Evolutionary conservation across 2,888 invertebrate species (phyloP).

Genomic region (Desoria tigrina): DNA sequence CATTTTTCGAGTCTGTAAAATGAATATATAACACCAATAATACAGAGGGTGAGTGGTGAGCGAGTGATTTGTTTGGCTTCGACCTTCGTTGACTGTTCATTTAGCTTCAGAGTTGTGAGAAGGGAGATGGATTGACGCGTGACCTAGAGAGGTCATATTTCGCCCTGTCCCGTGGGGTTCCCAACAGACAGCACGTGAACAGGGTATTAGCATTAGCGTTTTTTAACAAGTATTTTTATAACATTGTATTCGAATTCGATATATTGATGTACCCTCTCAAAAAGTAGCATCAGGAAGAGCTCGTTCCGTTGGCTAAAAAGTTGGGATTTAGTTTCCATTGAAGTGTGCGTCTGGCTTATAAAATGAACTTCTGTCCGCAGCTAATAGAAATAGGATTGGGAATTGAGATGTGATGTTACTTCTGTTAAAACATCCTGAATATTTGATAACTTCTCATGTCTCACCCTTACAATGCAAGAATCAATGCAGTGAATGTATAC

Average conservation of each 20-base stretch:
- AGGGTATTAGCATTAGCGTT: slow-evolving; percentile 6
- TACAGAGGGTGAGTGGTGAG: too few species aligned
- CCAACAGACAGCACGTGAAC: slow-evolving; percentile 36
- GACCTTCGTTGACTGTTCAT: slow-evolving; percentile 10
- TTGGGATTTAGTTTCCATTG: slow-evolving; percentile 11
- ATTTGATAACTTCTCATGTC: slow-evolving; percentile 41
- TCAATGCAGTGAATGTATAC: not conserved
- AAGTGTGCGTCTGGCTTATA: not conserved
- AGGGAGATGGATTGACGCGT: slow-evolving; percentile 21
- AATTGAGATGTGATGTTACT: slow-evolving; percentile 8
- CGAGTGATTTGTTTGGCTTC: slow-evolving; percentile 16
- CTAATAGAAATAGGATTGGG: slow-evolving; percentile 12
- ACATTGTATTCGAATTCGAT: not conserved
- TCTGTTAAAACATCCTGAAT: slow-evolving; percentile 49
- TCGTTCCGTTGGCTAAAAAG: not conserved
- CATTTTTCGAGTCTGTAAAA: too few species aligned
- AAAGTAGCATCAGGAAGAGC: not conserved
- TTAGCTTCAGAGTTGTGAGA: slow-evolving; percentile 17
- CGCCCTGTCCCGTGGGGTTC: slow-evolving; percentile 33
- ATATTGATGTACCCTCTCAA: not conserved
- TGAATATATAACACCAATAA: too few species aligned
- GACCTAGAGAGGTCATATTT: slow-evolving; percentile 44
- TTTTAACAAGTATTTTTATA: not conserved
- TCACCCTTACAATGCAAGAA: slow-evolving; percentile 11
- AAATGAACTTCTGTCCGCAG: not conserved